Evolutionary conservation across 2,888 invertebrate genomes (phyloP).

Genomic region (Archips crataeganus): DNA sequence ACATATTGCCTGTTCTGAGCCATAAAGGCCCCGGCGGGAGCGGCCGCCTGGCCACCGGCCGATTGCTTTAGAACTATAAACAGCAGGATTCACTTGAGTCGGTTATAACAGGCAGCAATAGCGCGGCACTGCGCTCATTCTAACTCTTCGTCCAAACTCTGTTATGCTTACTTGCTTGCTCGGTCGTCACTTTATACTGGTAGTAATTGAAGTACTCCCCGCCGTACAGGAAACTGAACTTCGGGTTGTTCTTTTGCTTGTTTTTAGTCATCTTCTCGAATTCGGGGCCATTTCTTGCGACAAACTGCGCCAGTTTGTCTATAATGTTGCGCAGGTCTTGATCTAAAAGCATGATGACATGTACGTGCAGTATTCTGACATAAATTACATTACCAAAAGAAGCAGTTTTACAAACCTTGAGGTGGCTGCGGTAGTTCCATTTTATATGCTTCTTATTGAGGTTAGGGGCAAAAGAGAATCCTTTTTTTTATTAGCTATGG

Average conservation of each 20-base stretch:
- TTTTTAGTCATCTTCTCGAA: conserved; percentile 99
- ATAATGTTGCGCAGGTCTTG: conserved; percentile 98
- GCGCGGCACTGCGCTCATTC: conserved; percentile 66
- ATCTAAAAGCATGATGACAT: conserved; percentile 85
- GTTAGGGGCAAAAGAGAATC: conserved; percentile 57
- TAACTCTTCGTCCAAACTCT: conserved; percentile 65
- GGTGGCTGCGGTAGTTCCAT: conserved; percentile 87
- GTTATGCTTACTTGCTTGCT: conserved; percentile 94
- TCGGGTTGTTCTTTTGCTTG: conserved; percentile 98
- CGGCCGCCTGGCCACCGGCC: conserved; percentile 83
- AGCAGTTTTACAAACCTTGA: conserved; percentile 78
- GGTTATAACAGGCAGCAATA: conserved; percentile 78
- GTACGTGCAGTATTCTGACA: background rate
- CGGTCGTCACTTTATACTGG: conserved; percentile 97
- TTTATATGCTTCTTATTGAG: conserved; percentile 65
- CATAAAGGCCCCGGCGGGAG: conserved; percentile 84
- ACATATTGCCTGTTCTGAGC: conserved; percentile 86
- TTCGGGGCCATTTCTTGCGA: conserved; percentile 99
- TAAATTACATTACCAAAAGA: conserved; percentile 1
- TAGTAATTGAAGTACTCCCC: conserved; percentile 98
- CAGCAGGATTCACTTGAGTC: conserved; percentile 84
- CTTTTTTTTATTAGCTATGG: conserved; percentile 37
- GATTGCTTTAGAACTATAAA: conserved; percentile 92
- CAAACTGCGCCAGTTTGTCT: conserved; percentile 99
- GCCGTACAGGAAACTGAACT: conserved; percentile 98